phyloP scores from a whole-genome alignment of 2,113 vertebrate species.

The Maccullochella peelii region DNA sequence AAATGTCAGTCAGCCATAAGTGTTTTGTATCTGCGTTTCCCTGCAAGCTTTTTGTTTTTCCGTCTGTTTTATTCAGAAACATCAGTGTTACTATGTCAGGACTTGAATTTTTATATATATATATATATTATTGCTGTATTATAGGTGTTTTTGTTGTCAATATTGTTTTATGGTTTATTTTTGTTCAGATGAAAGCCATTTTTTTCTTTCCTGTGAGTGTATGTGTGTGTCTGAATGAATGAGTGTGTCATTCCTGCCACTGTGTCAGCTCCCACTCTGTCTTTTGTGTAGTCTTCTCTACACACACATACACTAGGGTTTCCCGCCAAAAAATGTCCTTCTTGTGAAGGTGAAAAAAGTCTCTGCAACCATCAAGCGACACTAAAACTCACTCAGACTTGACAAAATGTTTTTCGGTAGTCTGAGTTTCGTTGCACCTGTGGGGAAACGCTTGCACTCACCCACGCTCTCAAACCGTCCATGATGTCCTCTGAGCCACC shows the following conservation, averaged over 20 bases:
- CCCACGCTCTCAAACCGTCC: slow-evolving; percentile 45
- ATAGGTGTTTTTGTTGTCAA: slow-evolving; percentile 60
- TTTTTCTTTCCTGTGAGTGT: neutral
- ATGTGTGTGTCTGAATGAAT: slow-evolving; percentile 9
- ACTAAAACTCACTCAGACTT: slow-evolving; percentile 41
- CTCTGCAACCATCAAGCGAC: slow-evolving; percentile 39
- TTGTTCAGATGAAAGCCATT: slow-evolving; percentile 67
- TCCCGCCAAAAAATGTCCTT: neutral
- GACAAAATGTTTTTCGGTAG: neutral
- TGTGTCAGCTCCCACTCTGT: slow-evolving; percentile 38
- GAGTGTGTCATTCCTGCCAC: slow-evolving; percentile 30
- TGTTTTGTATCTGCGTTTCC: slow-evolving; percentile 31
- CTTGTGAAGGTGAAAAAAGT: neutral
- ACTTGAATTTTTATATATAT: slow-evolving; percentile 87
- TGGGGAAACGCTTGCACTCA: slow-evolving; percentile 40
- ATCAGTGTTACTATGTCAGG: slow-evolving; percentile 88
- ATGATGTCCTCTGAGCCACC: slow-evolving; percentile 55
- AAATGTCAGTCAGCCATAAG: slow-evolving; percentile 48
- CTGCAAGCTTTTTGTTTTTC: slow-evolving; percentile 18
- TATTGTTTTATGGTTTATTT: slow-evolving; percentile 41
- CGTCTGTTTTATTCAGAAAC: slow-evolving; percentile 66
- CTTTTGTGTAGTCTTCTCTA: slow-evolving; percentile 23
- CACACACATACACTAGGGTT: slow-evolving; percentile 20
- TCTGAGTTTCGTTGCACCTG: slow-evolving; percentile 18
- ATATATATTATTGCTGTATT: slow-evolving; percentile 71